These are phyloP conservation scores for Porites rus DNA, from an alignment of 92 coral and sea anemone genomes.

Conservation along the genomic window DNA sequence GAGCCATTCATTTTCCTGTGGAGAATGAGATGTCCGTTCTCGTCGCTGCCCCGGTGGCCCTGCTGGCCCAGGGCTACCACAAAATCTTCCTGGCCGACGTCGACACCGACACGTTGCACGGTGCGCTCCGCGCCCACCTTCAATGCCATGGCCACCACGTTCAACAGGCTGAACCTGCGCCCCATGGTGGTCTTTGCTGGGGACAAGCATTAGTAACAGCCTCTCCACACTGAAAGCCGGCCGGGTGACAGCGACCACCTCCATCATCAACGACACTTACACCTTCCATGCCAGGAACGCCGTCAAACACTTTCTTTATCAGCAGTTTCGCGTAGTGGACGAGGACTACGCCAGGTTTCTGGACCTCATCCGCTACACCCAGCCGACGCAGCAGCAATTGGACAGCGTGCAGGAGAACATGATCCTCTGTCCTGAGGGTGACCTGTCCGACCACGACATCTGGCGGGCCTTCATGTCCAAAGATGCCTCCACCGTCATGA, in stretches of 20 bases:
- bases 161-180: neutral
- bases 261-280: too few species aligned
- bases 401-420: too few species aligned
- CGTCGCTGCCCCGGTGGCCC: neutral
- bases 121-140: neutral
- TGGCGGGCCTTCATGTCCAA: too few species aligned
- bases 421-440: too few species aligned
- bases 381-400: too few species aligned
- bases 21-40: neutral
- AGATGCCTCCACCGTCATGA: too few species aligned
- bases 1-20: neutral
- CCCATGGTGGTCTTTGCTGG: neutral
- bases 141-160: neutral
- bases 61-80: neutral
- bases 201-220: neutral
- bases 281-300: too few species aligned
- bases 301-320: too few species aligned
- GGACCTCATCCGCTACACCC: too few species aligned
- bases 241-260: neutral
- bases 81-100: neutral
- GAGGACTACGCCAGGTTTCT: too few species aligned
- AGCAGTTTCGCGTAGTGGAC: too few species aligned
- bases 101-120: neutral
- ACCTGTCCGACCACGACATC: too few species aligned
- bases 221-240: neutral